These are phyloP conservation scores for Electrophaes corylata DNA, from an alignment of 2,888 invertebrate genomes.

Conservation along the genomic window DNA sequence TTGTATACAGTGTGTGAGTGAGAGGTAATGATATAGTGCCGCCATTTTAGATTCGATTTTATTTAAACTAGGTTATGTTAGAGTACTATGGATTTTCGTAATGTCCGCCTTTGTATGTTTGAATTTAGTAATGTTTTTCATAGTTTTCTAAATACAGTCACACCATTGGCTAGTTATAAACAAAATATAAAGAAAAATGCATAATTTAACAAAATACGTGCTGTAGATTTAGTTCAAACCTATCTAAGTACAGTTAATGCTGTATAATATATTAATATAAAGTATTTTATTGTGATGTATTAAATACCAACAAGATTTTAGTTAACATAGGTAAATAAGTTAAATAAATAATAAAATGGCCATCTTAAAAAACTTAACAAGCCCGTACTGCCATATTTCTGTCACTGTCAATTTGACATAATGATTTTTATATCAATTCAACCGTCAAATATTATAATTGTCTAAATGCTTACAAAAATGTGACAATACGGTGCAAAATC, in stretches of 20 bases:
- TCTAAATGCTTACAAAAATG: conserved; percentile 21
- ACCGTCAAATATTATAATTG: background rate
- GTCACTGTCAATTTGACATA: conserved; percentile 13
- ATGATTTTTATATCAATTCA: background rate
- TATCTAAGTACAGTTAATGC: conserved; percentile 1
- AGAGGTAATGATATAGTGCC: no score
- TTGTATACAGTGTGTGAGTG: no score
- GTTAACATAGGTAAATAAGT: background rate
- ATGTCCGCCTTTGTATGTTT: no score
- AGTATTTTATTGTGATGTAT: background rate
- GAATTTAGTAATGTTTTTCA: no score
- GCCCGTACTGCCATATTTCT: conserved; percentile 21
- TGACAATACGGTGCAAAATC: conserved; percentile 28
- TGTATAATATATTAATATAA: no score
- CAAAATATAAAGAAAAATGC: conserved; percentile 15
- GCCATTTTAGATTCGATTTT: no score
- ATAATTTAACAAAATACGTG: background rate
- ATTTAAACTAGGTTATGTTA: no score
- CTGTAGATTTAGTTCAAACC: conserved; percentile 1
- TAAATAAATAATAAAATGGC: conserved; percentile 15
- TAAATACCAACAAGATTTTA: conserved; percentile 2
- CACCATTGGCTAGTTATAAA: background rate
- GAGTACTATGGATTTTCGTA: no score
- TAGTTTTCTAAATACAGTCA: background rate
- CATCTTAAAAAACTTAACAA: conserved; percentile 18